Conservation (phyloP, 2,888 invertebrate genomes). For the Suillia variegata region DNA sequence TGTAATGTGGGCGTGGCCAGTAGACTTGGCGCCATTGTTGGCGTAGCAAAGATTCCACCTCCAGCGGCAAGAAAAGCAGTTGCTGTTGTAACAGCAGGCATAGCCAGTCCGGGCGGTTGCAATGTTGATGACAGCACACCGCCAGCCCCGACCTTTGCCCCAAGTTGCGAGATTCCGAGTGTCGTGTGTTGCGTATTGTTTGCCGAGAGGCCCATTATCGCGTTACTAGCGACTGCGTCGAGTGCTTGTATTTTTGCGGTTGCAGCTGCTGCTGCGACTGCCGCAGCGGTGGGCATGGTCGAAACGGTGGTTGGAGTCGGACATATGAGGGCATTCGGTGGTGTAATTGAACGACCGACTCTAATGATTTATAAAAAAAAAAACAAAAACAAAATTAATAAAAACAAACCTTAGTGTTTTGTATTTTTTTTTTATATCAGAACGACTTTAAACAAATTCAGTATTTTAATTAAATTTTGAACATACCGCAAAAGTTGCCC, state of each 20-base stretch:
- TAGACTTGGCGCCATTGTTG: background rate
- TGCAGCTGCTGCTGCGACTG: constrained; percentile 83
- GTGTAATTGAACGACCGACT: constrained; percentile 96
- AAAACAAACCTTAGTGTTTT: background rate
- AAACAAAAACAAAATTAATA: too few relatives aligned
- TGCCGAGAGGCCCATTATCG: constrained; percentile 70
- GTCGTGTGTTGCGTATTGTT: constrained; percentile 57
- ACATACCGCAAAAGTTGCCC: constrained; percentile 83
- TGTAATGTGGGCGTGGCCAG: constrained; percentile 13
- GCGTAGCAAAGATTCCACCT: background rate
- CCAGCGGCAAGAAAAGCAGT: constrained; percentile 8
- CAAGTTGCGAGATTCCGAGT: constrained; percentile 8
- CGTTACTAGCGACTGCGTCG: constrained; percentile 90
- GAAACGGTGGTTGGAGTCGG: constrained; percentile 79
- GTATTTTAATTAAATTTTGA: too few relatives aligned
- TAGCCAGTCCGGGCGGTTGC: background rate
- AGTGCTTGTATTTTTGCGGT: constrained; percentile 96
- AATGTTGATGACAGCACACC: background rate
- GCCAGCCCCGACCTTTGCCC: constrained; percentile 7
- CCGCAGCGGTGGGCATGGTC: constrained; percentile 95
- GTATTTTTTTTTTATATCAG: too few relatives aligned
- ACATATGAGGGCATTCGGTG: constrained; percentile 89
- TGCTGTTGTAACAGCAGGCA: constrained; percentile 3
- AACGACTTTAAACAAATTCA: too few relatives aligned
- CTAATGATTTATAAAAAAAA: constrained; percentile 51